Conservation (phyloP, 2,113 vertebrate genomes). For the Rhadina sibilatrix region DNA sequence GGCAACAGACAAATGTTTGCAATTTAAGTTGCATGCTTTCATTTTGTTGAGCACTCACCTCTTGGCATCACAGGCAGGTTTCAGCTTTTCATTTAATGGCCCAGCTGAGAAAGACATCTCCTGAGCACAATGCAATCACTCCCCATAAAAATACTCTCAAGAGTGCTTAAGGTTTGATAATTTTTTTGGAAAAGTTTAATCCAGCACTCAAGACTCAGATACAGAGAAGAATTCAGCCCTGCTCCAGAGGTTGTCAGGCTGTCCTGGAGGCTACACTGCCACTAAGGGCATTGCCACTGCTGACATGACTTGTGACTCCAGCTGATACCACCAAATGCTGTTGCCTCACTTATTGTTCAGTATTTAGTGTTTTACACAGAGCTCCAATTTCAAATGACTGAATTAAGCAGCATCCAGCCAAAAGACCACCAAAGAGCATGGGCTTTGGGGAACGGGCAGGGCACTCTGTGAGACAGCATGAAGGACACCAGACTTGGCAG, state of each 20-base stretch:
- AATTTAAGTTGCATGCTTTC: not conserved
- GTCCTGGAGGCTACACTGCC: not conserved
- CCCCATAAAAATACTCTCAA: not conserved
- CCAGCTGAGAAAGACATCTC: not conserved
- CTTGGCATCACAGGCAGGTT: not conserved
- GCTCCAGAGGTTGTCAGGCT: not conserved
- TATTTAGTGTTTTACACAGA: not conserved
- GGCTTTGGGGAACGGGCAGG: not conserved
- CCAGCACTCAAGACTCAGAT: not conserved
- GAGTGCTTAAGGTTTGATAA: not conserved
- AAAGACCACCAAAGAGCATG: not conserved
- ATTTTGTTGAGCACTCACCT: not conserved
- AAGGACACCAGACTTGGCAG: not conserved
- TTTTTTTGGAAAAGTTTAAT: not conserved
- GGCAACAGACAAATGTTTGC: not conserved
- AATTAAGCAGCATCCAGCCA: not conserved
- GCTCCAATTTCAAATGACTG: not conserved
- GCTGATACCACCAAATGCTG: not conserved
- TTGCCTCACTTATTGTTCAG: not conserved
- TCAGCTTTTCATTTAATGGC: not conserved
- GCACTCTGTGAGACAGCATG: not conserved
- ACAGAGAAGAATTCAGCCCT: not conserved
- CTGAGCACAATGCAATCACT: not conserved
- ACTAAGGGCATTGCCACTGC: not conserved
- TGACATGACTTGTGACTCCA: not conserved